Base-by-base conservation (phyloP, 2,888 invertebrate genomes). In the Megastigmus dorsalis region DNA sequence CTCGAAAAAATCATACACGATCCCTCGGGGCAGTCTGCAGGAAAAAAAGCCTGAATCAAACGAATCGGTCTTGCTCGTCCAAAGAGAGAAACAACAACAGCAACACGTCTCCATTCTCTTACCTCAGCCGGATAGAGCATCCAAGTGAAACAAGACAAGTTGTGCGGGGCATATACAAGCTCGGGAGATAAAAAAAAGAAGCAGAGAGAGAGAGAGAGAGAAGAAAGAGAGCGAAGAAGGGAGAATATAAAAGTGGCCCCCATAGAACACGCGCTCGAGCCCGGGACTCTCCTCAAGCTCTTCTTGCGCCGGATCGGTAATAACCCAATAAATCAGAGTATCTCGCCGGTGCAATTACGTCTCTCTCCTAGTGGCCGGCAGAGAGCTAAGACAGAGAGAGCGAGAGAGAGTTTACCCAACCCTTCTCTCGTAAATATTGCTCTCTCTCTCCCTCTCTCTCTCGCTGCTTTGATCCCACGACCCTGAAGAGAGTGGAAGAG, bases 281-380 rank as follows among this genome's bases (percentile, higher is more conserved):
- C 55, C 26, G 38, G 67, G 41, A n/a, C n/a, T n/a, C n/a, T n/a
- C n/a, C 43, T 33, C 57, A 48, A 45, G 55, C 66, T 70, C 62
- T 70, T 75, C 57, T 75, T 68, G 74, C 69, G 48, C 75, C 23
- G 66, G 84, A 84, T 83, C 83, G 78, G 85, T 86, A 86, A 86
- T 86, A 86, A 86, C 83, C 86, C 86, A 86, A 86, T 86, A 86
- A 86, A 86, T 86, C 86, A 86, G 84, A 79, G 81, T 83, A 83
- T 80, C 83, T 81, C 81, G 82, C 81, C 83, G 80, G 82, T 85
- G 84, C 86, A 86, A 86, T 86, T 86, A 86, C 85, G 82, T 82
- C 79, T 80, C 74, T 70, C 74, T 62, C 50, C 59, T 71, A 68
- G 74, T 38, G 65, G 60, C 13, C 41, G 33, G n/a, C n/a, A n/a